Conservation (phyloP, 1,140 invertebrate species). For the Pollicipes pollicipes region DNA sequence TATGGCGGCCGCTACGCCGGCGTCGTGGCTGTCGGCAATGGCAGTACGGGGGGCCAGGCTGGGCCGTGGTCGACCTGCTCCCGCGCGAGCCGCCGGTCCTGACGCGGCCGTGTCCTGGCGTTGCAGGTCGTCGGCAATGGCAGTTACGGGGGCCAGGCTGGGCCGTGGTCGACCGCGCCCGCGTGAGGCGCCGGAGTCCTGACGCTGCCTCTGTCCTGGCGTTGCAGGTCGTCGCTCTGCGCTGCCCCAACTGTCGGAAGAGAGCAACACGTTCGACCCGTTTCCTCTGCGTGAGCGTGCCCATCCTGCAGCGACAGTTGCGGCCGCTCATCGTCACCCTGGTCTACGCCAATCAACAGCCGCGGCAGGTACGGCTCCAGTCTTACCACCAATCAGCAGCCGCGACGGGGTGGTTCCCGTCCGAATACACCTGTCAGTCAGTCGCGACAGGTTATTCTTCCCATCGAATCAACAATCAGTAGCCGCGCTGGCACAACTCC, state of each 20-base stretch:
- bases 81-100: too few relatives aligned
- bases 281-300: constrained; percentile 91
- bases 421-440: background rate
- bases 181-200: too few relatives aligned
- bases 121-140: constrained; percentile 78
- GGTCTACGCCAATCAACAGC: constrained; percentile 72
- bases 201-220: too few relatives aligned
- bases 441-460: constrained; percentile 10
- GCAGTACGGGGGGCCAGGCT: too few relatives aligned
- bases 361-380: constrained; percentile 44
- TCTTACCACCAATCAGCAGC: background rate
- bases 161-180: too few relatives aligned
- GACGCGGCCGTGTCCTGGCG: too few relatives aligned
- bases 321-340: constrained; percentile 53
- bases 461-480: constrained; percentile 39
- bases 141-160: too few relatives aligned
- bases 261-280: constrained; percentile 92
- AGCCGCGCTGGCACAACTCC: too few relatives aligned
- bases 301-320: constrained; percentile 55
- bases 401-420: background rate
- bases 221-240: too few relatives aligned
- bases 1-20: too few relatives aligned
- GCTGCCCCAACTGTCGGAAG: constrained; percentile 79
- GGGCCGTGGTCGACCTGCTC: too few relatives aligned
- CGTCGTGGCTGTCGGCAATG: too few relatives aligned